These are phyloP conservation scores for Adelosebastes latens DNA, from an alignment of 2,797 vertebrate genomes.

Conservation along the genomic window DNA sequence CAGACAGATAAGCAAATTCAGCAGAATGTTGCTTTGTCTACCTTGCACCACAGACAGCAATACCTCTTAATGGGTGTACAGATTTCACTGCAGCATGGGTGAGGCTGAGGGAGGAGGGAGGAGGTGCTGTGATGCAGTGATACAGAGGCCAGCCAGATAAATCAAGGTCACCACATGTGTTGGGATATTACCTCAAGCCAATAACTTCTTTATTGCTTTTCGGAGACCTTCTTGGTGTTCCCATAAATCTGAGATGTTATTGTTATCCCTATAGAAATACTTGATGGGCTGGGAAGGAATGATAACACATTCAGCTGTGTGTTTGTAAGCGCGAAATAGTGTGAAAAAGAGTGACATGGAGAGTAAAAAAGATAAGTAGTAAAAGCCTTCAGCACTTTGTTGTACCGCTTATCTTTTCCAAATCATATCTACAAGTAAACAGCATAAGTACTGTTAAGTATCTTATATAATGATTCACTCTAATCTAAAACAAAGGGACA, in stretches of 20 bases:
- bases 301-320: constrained; percentile 14
- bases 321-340: neutral
- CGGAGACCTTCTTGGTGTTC: constrained; percentile 63
- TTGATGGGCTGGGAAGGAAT: constrained; percentile 23
- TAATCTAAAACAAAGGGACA: neutral
- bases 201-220: constrained; percentile 85
- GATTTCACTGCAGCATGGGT: constrained; percentile 79
- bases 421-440: constrained; percentile 2
- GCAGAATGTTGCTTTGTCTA: constrained; percentile 57
- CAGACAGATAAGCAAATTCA: constrained; percentile 65
- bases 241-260: constrained; percentile 77
- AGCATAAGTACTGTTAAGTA: neutral
- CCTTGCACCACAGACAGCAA: constrained; percentile 59
- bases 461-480: constrained; percentile 12
- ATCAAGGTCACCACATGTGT: constrained; percentile 79
- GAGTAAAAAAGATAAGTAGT: constrained; percentile 14
- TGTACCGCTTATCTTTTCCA: constrained; percentile 1
- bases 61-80: constrained; percentile 70
- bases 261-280: constrained; percentile 65
- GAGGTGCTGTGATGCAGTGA: constrained; percentile 68
- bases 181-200: constrained; percentile 79
- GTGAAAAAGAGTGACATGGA: constrained; percentile 18
- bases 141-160: constrained; percentile 74
- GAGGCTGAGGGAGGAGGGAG: constrained; percentile 74
- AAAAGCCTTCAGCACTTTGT: constrained; percentile 6